Evolutionary conservation across 2,797 vertebrate species (phyloP).

Genomic region (Leptodactylus fallax): DNA sequence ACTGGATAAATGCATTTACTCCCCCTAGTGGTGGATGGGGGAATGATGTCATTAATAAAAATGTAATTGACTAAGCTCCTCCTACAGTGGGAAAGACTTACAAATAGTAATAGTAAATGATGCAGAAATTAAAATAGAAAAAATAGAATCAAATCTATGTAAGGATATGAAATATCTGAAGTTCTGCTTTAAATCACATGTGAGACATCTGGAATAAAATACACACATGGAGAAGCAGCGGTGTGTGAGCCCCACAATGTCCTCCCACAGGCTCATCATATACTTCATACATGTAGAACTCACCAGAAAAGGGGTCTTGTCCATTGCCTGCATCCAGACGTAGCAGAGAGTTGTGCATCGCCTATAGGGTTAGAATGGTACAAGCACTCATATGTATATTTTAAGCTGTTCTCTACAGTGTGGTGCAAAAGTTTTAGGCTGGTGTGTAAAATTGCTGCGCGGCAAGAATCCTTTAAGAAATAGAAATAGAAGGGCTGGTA

Average conservation of each 20-base stretch:
- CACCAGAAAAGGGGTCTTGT: constrained; percentile 11
- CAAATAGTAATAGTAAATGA: neutral
- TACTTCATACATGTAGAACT: neutral
- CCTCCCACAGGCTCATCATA: too few species aligned
- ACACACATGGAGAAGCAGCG: too few species aligned
- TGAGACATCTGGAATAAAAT: neutral
- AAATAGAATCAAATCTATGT: neutral
- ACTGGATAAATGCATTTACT: neutral
- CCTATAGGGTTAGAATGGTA: constrained; percentile 1
- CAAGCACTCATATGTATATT: neutral
- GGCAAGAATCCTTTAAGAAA: too few species aligned
- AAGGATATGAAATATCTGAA: neutral
- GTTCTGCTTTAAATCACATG: neutral
- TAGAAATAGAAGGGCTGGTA: too few species aligned
- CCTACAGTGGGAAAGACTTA: neutral
- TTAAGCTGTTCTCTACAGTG: too few species aligned
- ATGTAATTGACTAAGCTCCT: neutral
- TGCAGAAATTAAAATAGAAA: neutral
- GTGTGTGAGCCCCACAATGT: too few species aligned
- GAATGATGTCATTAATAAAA: neutral
- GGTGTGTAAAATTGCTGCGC: too few species aligned
- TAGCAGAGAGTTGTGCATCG: neutral
- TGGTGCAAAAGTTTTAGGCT: too few species aligned
- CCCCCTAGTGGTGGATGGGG: neutral
- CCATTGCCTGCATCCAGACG: neutral